Conservation (phyloP, 1,140 invertebrate genomes). For the Papilio xuthus region DNA sequence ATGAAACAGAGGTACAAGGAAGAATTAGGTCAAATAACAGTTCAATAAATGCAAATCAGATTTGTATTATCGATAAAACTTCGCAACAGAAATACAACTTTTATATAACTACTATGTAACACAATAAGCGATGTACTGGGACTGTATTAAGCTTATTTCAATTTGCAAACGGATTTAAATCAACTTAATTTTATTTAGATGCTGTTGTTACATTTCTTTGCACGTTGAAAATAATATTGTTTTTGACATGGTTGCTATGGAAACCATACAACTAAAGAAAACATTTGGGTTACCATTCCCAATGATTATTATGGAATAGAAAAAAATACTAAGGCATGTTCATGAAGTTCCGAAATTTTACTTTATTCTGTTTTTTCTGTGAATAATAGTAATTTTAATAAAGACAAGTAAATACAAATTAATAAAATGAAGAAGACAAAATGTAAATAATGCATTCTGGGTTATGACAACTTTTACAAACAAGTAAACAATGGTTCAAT, state of each 20-base stretch:
- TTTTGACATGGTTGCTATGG: slow-evolving; percentile 15
- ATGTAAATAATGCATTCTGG: neutral
- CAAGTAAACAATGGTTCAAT: neutral
- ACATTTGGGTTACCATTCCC: neutral
- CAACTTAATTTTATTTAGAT: neutral
- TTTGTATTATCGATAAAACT: slow-evolving; percentile 40
- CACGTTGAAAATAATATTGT: slow-evolving; percentile 7
- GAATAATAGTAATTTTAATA: neutral
- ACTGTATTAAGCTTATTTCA: neutral
- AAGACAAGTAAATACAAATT: neutral
- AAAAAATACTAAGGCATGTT: no score
- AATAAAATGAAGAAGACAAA: neutral
- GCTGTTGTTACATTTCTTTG: neutral
- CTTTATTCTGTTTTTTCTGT: neutral
- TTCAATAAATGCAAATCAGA: slow-evolving; percentile 38
- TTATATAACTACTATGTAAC: neutral
- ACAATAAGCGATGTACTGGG: neutral
- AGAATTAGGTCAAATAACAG: slow-evolving; percentile 20
- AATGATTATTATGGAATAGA: neutral
- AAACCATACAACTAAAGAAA: neutral
- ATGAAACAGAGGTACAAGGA: neutral
- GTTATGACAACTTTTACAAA: neutral
- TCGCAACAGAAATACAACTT: neutral
- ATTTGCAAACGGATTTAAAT: neutral
- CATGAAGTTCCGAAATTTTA: neutral